Percentiles rank a stretch among this genome's conserved stretches.
Conservation (phyloP, 2,797 vertebrate genomes). For the Ctenosaura bakeri region DNA sequence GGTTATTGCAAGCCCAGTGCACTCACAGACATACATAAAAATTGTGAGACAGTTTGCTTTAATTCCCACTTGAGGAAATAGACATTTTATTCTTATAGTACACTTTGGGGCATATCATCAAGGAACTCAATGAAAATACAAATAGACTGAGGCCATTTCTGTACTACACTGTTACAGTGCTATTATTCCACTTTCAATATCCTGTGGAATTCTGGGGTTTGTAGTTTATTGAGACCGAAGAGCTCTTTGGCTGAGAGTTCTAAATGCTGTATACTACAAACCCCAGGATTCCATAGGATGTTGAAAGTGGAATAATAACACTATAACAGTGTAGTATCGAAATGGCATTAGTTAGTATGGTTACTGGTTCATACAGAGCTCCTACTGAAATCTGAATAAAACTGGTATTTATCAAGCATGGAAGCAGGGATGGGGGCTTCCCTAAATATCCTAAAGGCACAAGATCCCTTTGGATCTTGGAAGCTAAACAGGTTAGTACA, state of each 20-base stretch:
- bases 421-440: neutral
- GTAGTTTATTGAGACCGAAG: too few species aligned
- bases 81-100: conserved; percentile 66
- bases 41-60: conserved; percentile 62
- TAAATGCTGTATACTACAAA: too few species aligned
- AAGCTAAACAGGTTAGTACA: too few species aligned
- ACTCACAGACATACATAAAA: conserved; percentile 34
- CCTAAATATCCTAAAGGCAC: too few species aligned
- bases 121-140: conserved; percentile 3
- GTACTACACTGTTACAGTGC: too few species aligned
- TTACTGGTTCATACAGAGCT: neutral
- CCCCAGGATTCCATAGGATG: too few species aligned
- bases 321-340: too few species aligned
- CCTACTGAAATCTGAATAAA: neutral
- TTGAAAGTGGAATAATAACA: too few species aligned
- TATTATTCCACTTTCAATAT: too few species aligned
- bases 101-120: conserved; percentile 65
- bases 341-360: neutral
- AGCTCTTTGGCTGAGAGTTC: too few species aligned
- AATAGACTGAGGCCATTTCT: neutral
- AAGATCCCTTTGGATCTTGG: too few species aligned
- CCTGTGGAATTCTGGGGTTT: too few species aligned
- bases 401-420: neutral
- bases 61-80: conserved; percentile 68
- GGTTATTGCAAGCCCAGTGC: conserved; percentile 30